phyloP scores from a whole-genome alignment of 30 jellyfish, hydroid and myxozoan genomes.

The Thelohanellus kitauei region DNA sequence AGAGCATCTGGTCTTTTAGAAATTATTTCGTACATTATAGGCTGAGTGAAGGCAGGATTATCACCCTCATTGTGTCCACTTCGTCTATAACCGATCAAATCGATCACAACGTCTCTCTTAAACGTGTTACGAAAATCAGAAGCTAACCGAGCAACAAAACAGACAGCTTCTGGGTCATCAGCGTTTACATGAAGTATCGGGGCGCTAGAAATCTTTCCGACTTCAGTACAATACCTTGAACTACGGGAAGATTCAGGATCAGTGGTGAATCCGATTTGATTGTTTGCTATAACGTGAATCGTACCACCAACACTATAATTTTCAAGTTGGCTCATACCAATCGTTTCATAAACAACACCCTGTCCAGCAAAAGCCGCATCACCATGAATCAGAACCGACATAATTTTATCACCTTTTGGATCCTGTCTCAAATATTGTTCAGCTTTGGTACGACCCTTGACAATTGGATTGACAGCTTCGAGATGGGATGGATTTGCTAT shows the following conservation, averaged over 20 bases:
- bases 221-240: conserved; percentile 88
- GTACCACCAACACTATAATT: conserved; percentile 77
- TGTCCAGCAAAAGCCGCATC: conserved; percentile 99
- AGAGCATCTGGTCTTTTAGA: conserved; percentile 25
- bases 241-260: conserved; percentile 84
- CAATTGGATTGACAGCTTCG: conserved; percentile 98
- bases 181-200: conserved; percentile 94
- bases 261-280: conserved; percentile 94
- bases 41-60: conserved; percentile 97
- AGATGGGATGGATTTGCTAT: conserved; percentile 97
- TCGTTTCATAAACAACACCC: conserved; percentile 88
- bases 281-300: conserved; percentile 70
- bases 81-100: conserved; percentile 51
- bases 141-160: conserved; percentile 81
- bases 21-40: conserved; percentile 50
- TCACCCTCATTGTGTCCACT: conserved; percentile 98
- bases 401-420: conserved; percentile 36
- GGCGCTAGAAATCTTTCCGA: conserved; percentile 78
- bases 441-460: conserved; percentile 84
- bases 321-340: conserved; percentile 61
- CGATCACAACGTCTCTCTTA: conserved; percentile 68
- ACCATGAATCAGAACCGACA: conserved; percentile 82
- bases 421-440: conserved; percentile 71
- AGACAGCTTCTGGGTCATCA: conserved; percentile 93
- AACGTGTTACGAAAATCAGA: conserved; percentile 66